phyloP scores from a whole-genome alignment of 2,113 vertebrate genomes.

The human region GRCh38 chr2:72225001-72225500 shows the following conservation, averaged over 20 bases:
- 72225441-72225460: background rate
- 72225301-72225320: background rate
- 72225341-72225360: background rate
- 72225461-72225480: background rate
- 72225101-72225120: too few species aligned
- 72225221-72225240: conserved; percentile 32
- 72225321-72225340: background rate
- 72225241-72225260: background rate
- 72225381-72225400: conserved; percentile 25
- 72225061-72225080: too few species aligned
- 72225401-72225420: background rate
- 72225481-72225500: background rate
- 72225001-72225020: rapidly evolving
- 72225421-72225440: background rate
- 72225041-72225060: too few species aligned
- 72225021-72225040: too few species aligned
- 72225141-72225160: background rate
- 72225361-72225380: background rate
- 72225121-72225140: too few species aligned
- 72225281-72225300: background rate
- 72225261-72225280: background rate
- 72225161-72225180: background rate
- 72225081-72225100: too few species aligned
- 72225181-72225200: conserved; percentile 42
- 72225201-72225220: background rate